Base-by-base conservation (phyloP, 2,888 invertebrate species). In the Spodoptera picta region DNA sequence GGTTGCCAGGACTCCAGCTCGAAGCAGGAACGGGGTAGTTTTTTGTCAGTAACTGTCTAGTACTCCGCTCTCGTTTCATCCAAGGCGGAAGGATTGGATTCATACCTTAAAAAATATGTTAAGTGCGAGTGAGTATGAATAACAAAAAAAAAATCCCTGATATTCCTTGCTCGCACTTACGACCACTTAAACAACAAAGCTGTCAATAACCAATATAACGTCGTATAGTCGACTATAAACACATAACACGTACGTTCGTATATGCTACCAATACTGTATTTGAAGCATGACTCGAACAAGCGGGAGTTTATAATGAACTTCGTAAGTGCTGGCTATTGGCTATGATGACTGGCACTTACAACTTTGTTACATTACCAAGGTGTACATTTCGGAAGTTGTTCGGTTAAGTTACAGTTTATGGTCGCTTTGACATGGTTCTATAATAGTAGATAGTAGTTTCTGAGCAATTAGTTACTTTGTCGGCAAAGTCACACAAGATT, bases 261-360 rank as follows among this genome's bases (percentile, higher is more conserved):
- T 11, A 36, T 53, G 4, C 14, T 43, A 23, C 46, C 46, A 24
- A 61, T n/a, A 44, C 47, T 62, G 41, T 42, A 58, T 41, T 52
- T 62, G 47, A 43, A 53, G 11, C 71, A 63, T 73, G 63, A 71
- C 69, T 68, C 45, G 53, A 44, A 12, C 48, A 41, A 44, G 49
- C 27, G 44, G 23, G 58, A 71, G 73, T 68, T 71, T 63, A 56
- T 71, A 71, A 71, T 71, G 58, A 71, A 71, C 71, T 71, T 73
- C 55, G 55, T 52, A 73, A 71, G 49, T 73, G 53, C 48, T 12
- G 7, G 68, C 63, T 55, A 73, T 71, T 59, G 71, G 63, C 42
- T 41, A 14, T 46, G 44, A 73, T 71, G 71, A 71, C 73, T 62
- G 55, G 71, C 73, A 68, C 69, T 71, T 63, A 59, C 36, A 73